phyloP scores from a whole-genome alignment of 2,113 vertebrate species.

The Poeciliopsis prolifica region DNA sequence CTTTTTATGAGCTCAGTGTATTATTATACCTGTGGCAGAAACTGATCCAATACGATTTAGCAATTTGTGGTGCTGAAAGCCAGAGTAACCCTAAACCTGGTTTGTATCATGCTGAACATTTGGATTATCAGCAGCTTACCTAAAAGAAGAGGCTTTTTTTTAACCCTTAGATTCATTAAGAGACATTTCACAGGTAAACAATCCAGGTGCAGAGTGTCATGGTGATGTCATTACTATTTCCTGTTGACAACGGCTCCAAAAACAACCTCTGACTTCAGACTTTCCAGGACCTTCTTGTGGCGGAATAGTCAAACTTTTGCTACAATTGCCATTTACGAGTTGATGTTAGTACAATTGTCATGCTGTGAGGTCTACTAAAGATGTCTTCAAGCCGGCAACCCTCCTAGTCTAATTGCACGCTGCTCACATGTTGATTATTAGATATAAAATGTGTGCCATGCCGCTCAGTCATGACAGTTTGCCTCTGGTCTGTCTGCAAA shows the following conservation, averaged over 20 bases:
- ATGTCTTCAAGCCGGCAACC: conserved; percentile 10
- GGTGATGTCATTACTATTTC: not conserved
- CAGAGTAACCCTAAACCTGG: too few species aligned
- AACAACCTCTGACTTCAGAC: not conserved
- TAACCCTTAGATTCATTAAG: not conserved
- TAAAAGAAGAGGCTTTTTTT: not conserved
- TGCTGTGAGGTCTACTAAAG: conserved; percentile 26
- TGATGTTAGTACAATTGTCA: conserved; percentile 16
- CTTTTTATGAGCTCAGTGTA: too few species aligned
- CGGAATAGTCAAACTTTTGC: not conserved
- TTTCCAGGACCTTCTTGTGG: not conserved
- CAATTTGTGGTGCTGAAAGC: too few species aligned
- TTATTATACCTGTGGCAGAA: too few species aligned
- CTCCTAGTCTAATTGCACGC: conserved; percentile 8
- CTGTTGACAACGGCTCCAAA: not conserved
- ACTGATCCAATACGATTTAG: too few species aligned
- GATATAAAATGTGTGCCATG: conserved; percentile 15
- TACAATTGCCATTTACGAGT: not conserved
- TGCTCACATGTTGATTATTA: conserved; percentile 19
- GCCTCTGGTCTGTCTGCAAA: conserved; percentile 10
- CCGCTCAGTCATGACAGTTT: conserved; percentile 18
- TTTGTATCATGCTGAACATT: too few species aligned
- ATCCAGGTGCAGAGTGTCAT: not conserved
- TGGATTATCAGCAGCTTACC: not conserved
- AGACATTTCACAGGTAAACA: not conserved